These are phyloP conservation scores for Priocnemis perturbator DNA, from an alignment of 2,888 invertebrate species.

Conservation along the genomic window DNA sequence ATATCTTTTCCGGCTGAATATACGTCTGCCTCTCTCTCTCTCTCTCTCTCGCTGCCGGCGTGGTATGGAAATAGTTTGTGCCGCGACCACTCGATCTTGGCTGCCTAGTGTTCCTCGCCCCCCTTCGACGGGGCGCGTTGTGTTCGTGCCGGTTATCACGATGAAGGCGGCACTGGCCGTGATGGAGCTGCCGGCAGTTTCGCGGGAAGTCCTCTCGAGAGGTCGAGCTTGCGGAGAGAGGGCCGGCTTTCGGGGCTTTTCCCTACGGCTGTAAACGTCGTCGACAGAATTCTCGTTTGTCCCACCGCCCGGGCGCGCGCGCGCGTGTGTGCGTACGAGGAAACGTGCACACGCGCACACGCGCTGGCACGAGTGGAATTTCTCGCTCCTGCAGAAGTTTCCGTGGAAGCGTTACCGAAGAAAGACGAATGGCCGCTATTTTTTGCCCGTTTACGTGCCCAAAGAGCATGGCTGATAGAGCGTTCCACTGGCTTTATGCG, in stretches of 20 bases:
- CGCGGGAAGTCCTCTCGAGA: slow-evolving; percentile 44
- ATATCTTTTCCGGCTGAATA: slow-evolving; percentile 47
- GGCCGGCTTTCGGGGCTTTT: slow-evolving; percentile 37
- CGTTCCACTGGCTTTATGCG: too few species aligned
- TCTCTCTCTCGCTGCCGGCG: too few species aligned
- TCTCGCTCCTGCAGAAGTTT: background rate
- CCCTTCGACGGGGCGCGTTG: background rate
- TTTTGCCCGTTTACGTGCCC: too few species aligned
- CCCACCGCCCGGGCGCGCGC: slow-evolving; percentile 18
- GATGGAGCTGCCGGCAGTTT: slow-evolving; percentile 15
- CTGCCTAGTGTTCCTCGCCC: background rate
- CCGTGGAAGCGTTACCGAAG: too few species aligned
- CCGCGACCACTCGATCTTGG: slow-evolving; percentile 24
- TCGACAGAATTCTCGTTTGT: slow-evolving; percentile 46
- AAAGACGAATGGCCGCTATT: too few species aligned
- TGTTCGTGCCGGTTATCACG: background rate
- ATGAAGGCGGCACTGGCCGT: background rate
- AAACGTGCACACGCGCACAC: background rate
- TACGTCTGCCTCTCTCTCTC: too few species aligned
- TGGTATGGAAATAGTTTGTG: slow-evolving; percentile 51
- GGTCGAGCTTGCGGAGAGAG: slow-evolving; percentile 34
- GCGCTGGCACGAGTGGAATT: background rate
- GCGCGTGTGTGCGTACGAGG: background rate
- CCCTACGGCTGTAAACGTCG: slow-evolving; percentile 43
- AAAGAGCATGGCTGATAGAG: too few species aligned